Evolutionary conservation across 2,797 vertebrate species (phyloP).

Genomic region (Eulemur albifrons): DNA sequence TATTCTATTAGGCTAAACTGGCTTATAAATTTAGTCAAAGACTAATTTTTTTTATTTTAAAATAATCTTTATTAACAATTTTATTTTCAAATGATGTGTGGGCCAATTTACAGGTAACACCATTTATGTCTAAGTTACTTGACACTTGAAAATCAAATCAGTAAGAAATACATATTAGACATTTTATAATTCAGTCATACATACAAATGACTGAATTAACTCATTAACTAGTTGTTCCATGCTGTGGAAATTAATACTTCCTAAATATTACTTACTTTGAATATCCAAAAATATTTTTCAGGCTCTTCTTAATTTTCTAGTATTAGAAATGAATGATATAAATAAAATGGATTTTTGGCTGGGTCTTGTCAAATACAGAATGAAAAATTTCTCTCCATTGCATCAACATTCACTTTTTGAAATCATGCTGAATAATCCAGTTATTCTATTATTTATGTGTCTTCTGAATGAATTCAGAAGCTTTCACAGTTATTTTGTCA

Average conservation of each 20-base stretch:
- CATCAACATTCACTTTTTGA: neutral
- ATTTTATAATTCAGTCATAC: neutral
- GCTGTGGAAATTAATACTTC: neutral
- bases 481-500: neutral
- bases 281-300: neutral
- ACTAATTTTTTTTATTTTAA: neutral
- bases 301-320: neutral
- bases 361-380: neutral
- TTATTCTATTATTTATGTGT: neutral
- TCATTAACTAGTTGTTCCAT: neutral
- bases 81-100: neutral
- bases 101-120: neutral
- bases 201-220: neutral
- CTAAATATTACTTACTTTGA: neutral
- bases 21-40: neutral
- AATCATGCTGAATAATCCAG: neutral
- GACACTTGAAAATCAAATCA: neutral
- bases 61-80: neutral
- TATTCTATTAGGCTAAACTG: neutral
- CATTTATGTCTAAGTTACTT: neutral
- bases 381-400: neutral
- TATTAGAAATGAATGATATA: neutral
- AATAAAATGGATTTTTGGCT: neutral
- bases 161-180: neutral
- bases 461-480: neutral